Conservation (phyloP, 2,113 vertebrate genomes). For the Otolemur garnettii region DNA sequence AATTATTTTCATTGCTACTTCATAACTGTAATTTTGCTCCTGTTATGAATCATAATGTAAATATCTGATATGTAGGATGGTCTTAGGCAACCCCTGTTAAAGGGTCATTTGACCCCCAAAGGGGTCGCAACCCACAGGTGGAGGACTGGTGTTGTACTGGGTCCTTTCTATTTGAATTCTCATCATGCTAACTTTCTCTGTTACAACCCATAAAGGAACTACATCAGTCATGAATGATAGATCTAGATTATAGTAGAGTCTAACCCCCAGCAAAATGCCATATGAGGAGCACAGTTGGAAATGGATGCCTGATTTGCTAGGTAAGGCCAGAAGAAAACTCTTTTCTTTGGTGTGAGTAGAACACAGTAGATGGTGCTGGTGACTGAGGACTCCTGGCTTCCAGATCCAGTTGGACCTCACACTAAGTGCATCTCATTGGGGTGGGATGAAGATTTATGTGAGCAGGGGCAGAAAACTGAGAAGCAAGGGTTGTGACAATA, state of each 20-base stretch:
- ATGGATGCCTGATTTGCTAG: neutral
- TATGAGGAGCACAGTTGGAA: neutral
- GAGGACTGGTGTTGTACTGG: neutral
- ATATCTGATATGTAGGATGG: too few species aligned
- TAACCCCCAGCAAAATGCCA: neutral
- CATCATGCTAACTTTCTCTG: neutral
- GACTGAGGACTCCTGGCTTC: neutral
- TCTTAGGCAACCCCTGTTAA: too few species aligned
- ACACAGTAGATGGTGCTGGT: neutral
- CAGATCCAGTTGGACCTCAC: too few species aligned
- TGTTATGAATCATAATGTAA: too few species aligned
- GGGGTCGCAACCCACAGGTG: too few species aligned
- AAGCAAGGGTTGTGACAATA: neutral
- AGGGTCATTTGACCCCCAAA: too few species aligned
- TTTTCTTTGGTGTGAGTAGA: neutral
- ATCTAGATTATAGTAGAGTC: neutral
- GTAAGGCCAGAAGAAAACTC: neutral
- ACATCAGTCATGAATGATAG: neutral
- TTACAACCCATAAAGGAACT: neutral
- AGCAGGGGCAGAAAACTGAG: neutral
- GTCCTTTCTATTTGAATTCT: neutral
- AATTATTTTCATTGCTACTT: too few species aligned
- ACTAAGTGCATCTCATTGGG: fast-evolving
- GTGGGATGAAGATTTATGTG: fast-evolving
- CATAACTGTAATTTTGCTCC: too few species aligned